Conservation (phyloP, 2,888 invertebrate species). For the Cotesia congregata region DNA sequence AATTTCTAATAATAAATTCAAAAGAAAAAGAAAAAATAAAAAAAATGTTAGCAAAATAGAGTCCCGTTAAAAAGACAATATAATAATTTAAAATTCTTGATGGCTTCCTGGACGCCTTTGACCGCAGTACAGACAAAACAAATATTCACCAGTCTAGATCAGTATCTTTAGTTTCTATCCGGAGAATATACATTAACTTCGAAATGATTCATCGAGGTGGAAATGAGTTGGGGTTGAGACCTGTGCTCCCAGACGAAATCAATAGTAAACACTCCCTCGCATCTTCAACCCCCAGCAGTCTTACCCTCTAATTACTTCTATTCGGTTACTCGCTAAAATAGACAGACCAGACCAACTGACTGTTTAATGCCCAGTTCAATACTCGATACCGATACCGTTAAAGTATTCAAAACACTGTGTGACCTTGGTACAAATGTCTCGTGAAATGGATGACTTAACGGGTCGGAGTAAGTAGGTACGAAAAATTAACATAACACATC, state of each 20-base stretch:
- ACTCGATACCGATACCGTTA: neutral
- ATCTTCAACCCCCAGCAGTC: neutral
- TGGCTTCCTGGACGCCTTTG: no score
- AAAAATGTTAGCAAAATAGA: no score
- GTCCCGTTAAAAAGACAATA: no score
- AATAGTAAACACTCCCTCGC: conserved; percentile 49
- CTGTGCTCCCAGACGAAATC: conserved; percentile 57
- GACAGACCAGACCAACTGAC: neutral
- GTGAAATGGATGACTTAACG: neutral
- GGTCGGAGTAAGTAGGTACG: neutral
- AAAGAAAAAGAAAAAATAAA: no score
- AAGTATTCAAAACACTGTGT: neutral
- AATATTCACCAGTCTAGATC: neutral
- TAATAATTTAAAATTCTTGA: no score
- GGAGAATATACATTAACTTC: neutral
- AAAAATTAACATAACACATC: no score
- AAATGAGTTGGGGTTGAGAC: conserved; percentile 42
- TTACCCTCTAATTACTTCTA: neutral
- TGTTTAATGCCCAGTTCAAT: no score
- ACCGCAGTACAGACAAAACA: no score
- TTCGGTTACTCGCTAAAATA: neutral
- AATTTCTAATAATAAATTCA: no score
- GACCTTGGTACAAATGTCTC: neutral
- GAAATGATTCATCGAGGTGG: conserved; percentile 41
- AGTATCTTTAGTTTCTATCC: neutral